A percentile compares a stretch with the other conserved stretches of the same genome.
phyloP scores from a whole-genome alignment of 2,797 vertebrate species.

The Tragelaphus oryx region DNA sequence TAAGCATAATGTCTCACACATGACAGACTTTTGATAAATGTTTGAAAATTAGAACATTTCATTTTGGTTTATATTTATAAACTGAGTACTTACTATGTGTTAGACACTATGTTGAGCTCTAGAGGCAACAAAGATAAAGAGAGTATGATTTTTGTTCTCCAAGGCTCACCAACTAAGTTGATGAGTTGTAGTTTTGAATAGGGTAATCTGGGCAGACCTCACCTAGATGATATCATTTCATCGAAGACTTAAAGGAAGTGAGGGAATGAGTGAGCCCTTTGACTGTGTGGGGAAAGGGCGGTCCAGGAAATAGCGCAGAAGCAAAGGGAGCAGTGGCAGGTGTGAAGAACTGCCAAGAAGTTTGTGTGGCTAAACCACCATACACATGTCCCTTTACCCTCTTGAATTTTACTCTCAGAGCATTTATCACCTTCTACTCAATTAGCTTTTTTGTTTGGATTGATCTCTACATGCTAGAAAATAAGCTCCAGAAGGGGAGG shows the following conservation, averaged over 20 bases:
- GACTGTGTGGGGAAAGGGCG: neutral
- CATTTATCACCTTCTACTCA: neutral
- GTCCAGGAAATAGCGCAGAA: neutral
- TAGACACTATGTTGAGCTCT: neutral
- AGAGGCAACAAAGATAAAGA: neutral
- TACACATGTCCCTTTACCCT: neutral
- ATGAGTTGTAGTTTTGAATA: neutral
- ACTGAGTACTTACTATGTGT: constrained; percentile 1
- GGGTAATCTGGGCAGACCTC: neutral
- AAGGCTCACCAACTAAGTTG: neutral
- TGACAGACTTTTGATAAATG: neutral
- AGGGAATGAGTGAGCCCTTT: neutral
- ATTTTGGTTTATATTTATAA: constrained; percentile 26
- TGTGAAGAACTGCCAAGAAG: neutral
- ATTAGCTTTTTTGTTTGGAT: neutral
- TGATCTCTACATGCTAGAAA: neutral
- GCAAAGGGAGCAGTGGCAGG: neutral
- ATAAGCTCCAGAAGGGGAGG: neutral
- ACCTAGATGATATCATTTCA: neutral
- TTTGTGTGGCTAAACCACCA: neutral
- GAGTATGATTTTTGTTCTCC: neutral
- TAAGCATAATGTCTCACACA: neutral
- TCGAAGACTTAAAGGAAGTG: neutral
- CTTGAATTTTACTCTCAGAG: neutral
- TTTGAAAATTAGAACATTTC: constrained; percentile 44